Conservation (phyloP, 2,888 invertebrate genomes). For the Kryphioiulus occultus region DNA sequence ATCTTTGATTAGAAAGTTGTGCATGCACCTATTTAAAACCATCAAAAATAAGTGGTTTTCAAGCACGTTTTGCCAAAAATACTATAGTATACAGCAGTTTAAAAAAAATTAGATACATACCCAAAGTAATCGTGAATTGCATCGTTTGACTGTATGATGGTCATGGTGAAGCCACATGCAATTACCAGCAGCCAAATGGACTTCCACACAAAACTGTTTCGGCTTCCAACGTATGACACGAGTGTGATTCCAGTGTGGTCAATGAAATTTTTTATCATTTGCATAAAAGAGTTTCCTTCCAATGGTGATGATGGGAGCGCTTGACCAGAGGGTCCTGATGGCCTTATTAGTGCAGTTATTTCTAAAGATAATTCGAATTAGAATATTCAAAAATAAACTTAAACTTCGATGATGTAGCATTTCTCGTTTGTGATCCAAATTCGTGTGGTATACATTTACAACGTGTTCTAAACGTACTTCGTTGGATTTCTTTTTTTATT, state of each 20-base stretch:
- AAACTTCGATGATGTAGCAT: too few relatives aligned
- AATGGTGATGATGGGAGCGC: neutral
- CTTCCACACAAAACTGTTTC: conserved; percentile 49
- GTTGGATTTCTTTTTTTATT: neutral
- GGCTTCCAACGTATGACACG: conserved; percentile 48
- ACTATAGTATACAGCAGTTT: too few relatives aligned
- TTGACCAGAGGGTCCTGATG: neutral
- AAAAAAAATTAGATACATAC: conserved; percentile 24
- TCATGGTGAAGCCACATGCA: conserved; percentile 49
- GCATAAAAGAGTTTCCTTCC: conserved; percentile 30
- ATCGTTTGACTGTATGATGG: conserved; percentile 51
- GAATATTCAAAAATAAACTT: neutral
- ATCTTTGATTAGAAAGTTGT: too few relatives aligned
- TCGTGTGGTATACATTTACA: too few relatives aligned
- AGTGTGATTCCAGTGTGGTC: conserved; percentile 51
- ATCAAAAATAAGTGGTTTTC: too few relatives aligned
- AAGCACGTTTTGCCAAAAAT: too few relatives aligned
- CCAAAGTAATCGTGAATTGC: conserved; percentile 52
- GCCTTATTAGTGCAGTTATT: neutral
- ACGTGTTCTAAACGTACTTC: neutral
- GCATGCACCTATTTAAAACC: too few relatives aligned
- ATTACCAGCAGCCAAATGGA: conserved; percentile 51
- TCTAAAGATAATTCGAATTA: neutral
- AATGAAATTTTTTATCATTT: conserved; percentile 50
- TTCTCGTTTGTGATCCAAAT: too few relatives aligned